Conservation (phyloP, 2,888 invertebrate species). For the Trilocha varians region DNA sequence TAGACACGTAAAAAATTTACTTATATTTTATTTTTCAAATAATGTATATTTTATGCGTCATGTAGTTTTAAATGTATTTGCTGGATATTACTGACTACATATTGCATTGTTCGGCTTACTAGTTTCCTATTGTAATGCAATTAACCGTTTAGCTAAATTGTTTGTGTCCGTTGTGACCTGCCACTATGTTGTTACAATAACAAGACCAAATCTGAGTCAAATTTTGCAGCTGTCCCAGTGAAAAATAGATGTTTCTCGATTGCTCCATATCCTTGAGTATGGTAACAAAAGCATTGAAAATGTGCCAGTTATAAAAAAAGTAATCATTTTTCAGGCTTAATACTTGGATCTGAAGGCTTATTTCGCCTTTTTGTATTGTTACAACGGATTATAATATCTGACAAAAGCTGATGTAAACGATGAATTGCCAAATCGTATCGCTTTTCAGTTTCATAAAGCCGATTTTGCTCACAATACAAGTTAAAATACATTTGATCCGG, state of each 20-base stretch:
- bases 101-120: conserved; percentile 27
- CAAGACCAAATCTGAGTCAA: background rate
- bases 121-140: conserved; percentile 47
- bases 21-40: no score
- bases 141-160: conserved; percentile 65
- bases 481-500: background rate
- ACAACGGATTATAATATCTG: background rate
- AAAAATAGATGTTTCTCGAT: no score
- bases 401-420: background rate
- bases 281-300: background rate
- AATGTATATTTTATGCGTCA: no score
- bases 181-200: background rate
- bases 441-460: background rate
- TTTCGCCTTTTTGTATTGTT: background rate
- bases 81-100: conserved; percentile 3
- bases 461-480: background rate
- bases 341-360: background rate
- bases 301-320: background rate
- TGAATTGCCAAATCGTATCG: background rate
- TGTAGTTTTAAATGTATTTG: no score
- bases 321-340: background rate
- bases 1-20: no score
- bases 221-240: no score
- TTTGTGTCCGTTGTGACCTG: conserved; percentile 45
- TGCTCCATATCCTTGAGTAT: no score